Evolutionary conservation across 1,140 invertebrate species (phyloP), one percentile per base, ranked within the genome.

Genomic region (Pogonomyrmex californicus): DNA sequence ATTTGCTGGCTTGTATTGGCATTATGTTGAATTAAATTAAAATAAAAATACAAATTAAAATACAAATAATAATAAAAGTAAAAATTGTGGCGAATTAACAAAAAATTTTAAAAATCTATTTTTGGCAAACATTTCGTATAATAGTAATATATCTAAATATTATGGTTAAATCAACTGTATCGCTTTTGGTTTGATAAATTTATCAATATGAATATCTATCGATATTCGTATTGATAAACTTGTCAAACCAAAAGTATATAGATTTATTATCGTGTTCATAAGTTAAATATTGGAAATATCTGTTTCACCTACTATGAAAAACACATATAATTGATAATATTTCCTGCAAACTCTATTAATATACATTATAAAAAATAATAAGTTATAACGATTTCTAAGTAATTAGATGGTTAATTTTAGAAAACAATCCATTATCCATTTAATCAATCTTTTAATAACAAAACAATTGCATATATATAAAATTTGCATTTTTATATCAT

Each of bases 291-390:
- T 36, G 5, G 10, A 12, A 1, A 30, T 36, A 49, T 3, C 14
- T 33, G 44, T 23, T 23, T 23, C 23, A 62, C 44, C 12, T 9
- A 7, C 5, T 78, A 6, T 33, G n/a, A n/a, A 44, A n/a, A 56
- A 30, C 2, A 14, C 36, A 30, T 1, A 41, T 4, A 44, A 44
- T 44, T 12, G 4, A 66, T 77, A 0, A 33, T 12, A 44, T 5
- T 63, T 17, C 33, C 4, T 47, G 12, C 7, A 38, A 17, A 49
- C 9, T 14, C 2, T 47, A 44, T 47, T 63, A 47, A 77, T 33
- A 77, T 63, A 56, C 9, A 23, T 41, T 76, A 0, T 58, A 33
- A 79, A 51, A 5, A 49, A 78, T 47, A 36, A 65, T 23, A 17
- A 79, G 51, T 66, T 60, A 56, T 17, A 4, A 49, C 17, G 4